Percentiles rank a stretch among this genome's conserved stretches.
These are phyloP conservation scores for Chromobotia macracanthus DNA, from an alignment of 2,797 vertebrate genomes.

Conservation along the genomic window DNA sequence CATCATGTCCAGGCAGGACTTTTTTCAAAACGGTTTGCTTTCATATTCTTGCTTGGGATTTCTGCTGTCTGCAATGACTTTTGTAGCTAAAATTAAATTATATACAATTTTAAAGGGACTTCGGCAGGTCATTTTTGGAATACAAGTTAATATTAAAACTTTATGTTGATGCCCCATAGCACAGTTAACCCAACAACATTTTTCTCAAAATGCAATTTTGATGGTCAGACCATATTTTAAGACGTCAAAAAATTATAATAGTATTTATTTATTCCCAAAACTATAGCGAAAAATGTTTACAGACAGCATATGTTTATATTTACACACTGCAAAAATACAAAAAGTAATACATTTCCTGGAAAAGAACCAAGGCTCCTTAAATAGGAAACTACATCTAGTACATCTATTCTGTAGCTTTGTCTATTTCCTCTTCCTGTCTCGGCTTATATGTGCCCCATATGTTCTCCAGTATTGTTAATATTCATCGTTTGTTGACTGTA, in stretches of 20 bases:
- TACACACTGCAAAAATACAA: not conserved
- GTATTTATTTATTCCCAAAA: too few relatives aligned
- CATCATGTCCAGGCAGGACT: not conserved
- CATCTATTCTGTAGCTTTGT: not conserved
- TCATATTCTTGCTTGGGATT: not conserved
- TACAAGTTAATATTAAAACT: too few relatives aligned
- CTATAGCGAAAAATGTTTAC: too few relatives aligned
- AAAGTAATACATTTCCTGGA: not conserved
- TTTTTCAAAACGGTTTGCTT: not conserved
- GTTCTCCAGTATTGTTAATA: conserved; percentile 22
- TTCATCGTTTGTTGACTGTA: conserved; percentile 32
- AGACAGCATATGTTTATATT: not conserved
- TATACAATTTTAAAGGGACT: too few relatives aligned
- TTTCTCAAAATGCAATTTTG: too few relatives aligned
- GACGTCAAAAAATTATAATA: too few relatives aligned
- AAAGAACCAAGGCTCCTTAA: too few relatives aligned
- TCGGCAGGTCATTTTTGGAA: not conserved
- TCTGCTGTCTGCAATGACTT: too few relatives aligned
- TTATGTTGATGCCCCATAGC: not conserved
- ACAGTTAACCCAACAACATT: not conserved
- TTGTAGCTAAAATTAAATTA: too few relatives aligned
- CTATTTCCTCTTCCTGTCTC: not conserved
- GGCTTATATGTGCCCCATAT: not conserved
- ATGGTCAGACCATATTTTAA: too few relatives aligned
- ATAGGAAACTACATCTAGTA: too few relatives aligned